These are phyloP conservation scores for Sarcophaga caerulescens DNA, from an alignment of 2,888 invertebrate species.

Conservation along the genomic window DNA sequence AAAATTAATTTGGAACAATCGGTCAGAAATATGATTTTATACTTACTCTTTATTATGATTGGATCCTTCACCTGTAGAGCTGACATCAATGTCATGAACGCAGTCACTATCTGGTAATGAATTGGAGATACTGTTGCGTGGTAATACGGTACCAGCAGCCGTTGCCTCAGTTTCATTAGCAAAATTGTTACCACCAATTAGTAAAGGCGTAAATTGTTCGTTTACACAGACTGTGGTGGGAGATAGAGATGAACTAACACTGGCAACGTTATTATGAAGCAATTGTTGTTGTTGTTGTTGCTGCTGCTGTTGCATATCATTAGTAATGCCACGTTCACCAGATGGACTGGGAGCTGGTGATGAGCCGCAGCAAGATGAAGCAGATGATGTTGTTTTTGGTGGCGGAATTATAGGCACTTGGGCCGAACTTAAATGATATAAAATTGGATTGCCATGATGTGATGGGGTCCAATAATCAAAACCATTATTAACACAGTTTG, in stretches of 20 bases:
- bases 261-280: conserved; percentile 1
- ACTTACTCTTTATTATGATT: conserved; percentile 44
- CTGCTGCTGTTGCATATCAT: conserved; percentile 43
- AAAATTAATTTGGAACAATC: neutral
- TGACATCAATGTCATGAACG: conserved; percentile 2
- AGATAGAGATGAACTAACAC: conserved; percentile 37
- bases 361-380: conserved; percentile 55
- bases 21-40: neutral
- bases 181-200: neutral
- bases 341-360: conserved; percentile 67
- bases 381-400: conserved; percentile 38
- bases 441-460: conserved; percentile 49
- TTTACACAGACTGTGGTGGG: conserved; percentile 39
- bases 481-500: conserved; percentile 46
- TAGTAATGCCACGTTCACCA: conserved; percentile 49
- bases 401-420: conserved; percentile 39
- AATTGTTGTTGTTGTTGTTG: conserved; percentile 42
- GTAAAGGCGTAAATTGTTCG: conserved; percentile 37
- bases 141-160: neutral
- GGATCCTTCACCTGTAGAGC: conserved; percentile 12
- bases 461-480: conserved; percentile 68
- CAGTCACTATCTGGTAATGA: conserved; percentile 46
- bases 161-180: conserved; percentile 5
- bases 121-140: conserved; percentile 20
- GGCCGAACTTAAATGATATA: conserved; percentile 49